These are phyloP conservation scores for Morus bassanus DNA, from an alignment of 2,797 vertebrate genomes.

Conservation along the genomic window DNA sequence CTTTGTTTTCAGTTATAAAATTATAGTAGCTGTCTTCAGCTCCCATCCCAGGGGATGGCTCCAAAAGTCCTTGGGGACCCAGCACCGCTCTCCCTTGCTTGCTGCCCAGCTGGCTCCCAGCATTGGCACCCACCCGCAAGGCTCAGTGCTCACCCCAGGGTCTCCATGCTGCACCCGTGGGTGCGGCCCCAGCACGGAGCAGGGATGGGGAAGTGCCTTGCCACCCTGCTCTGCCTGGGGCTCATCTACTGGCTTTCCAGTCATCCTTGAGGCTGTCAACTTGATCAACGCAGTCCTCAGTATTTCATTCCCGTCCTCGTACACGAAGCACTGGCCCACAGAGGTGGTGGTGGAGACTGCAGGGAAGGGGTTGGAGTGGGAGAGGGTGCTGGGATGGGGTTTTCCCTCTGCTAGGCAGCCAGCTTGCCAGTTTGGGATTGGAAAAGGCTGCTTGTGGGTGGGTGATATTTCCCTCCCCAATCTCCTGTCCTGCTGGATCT, in stretches of 20 bases:
- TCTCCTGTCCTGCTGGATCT: neutral
- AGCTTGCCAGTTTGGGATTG: neutral
- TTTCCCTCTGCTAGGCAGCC: neutral
- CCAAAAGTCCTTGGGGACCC: neutral
- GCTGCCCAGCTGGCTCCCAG: neutral
- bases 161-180: neutral
- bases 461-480: neutral
- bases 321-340: neutral
- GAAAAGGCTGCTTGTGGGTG: neutral
- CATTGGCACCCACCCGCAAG: neutral
- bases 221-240: neutral
- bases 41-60: neutral
- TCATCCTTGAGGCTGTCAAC: neutral
- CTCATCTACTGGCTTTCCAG: neutral
- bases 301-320: neutral
- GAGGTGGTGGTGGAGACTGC: neutral
- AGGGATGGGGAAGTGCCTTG: neutral
- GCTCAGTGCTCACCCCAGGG: rapidly evolving
- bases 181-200: neutral
- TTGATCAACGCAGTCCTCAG: neutral
- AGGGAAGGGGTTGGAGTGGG: neutral
- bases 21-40: neutral
- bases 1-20: neutral
- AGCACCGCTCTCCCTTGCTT: neutral
- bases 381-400: neutral